Conservation (phyloP, 2,113 vertebrate species). For the Cyanocitta stelleri region DNA sequence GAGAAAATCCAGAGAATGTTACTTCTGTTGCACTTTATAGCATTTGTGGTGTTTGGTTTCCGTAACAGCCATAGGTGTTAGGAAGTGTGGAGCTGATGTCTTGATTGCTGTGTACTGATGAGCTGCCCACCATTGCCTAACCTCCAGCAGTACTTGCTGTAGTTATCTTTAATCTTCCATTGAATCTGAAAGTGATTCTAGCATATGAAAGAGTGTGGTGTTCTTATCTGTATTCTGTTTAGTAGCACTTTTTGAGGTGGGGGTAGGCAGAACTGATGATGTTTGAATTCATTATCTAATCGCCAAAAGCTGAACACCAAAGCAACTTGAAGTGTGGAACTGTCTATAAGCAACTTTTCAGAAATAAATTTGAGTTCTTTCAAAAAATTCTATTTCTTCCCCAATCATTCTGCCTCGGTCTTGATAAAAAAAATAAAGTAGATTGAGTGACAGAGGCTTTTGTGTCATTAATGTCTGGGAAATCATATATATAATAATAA, state of each 20-base stretch:
- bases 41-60: neutral
- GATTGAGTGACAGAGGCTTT: neutral
- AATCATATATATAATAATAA: neutral
- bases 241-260: neutral
- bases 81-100: neutral
- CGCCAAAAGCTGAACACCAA: neutral
- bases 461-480: neutral
- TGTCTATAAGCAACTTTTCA: neutral
- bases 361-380: neutral
- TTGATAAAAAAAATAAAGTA: neutral
- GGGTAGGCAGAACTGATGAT: neutral
- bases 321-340: neutral
- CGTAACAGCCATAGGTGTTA: neutral
- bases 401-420: neutral
- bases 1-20: neutral
- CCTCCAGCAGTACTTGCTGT: neutral
- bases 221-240: neutral
- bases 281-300: neutral
- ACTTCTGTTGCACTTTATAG: neutral
- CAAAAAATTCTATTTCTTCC: neutral
- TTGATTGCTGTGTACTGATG: neutral
- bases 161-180: neutral
- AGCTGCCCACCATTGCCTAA: neutral
- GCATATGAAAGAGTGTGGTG: neutral
- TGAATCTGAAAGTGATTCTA: neutral